Evolutionary conservation across 2,113 vertebrate genomes (phyloP).

Genomic region (Thymallus thymallus): DNA sequence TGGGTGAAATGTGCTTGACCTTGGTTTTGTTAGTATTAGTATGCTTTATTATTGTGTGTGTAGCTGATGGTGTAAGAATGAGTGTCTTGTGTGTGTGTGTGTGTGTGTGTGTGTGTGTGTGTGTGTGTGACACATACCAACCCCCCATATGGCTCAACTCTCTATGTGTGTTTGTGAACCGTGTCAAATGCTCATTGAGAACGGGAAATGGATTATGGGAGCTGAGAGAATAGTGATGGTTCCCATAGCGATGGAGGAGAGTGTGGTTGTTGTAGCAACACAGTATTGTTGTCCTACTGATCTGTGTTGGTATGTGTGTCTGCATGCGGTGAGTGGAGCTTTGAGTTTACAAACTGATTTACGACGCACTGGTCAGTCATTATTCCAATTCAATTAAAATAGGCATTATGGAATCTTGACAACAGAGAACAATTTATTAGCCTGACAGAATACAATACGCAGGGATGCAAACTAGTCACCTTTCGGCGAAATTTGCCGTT

Average conservation of each 20-base stretch:
- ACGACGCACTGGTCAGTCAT: background rate
- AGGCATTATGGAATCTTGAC: no score
- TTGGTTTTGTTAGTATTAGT: no score
- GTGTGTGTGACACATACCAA: background rate
- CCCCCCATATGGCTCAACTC: constrained; percentile 46
- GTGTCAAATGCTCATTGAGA: constrained; percentile 75
- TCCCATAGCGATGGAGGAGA: constrained; percentile 69
- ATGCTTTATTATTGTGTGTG: no score
- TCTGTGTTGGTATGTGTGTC: constrained; percentile 34
- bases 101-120: background rate
- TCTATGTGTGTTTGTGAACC: constrained; percentile 52
- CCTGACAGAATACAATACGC: no score
- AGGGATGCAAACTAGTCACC: no score
- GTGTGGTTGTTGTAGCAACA: constrained; percentile 61
- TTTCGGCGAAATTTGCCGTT: no score
- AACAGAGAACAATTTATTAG: no score
- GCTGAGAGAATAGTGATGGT: constrained; percentile 60
- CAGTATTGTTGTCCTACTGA: constrained; percentile 31
- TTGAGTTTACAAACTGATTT: background rate
- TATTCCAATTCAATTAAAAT: no score
- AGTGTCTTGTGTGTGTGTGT: background rate
- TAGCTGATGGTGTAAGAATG: background rate
- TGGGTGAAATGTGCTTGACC: no score
- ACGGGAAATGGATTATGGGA: constrained; percentile 72
- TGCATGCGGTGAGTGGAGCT: constrained; percentile 13